These are phyloP conservation scores for Onthophagus sagittarius DNA, from an alignment of 2,888 invertebrate genomes.

Conservation along the genomic window DNA sequence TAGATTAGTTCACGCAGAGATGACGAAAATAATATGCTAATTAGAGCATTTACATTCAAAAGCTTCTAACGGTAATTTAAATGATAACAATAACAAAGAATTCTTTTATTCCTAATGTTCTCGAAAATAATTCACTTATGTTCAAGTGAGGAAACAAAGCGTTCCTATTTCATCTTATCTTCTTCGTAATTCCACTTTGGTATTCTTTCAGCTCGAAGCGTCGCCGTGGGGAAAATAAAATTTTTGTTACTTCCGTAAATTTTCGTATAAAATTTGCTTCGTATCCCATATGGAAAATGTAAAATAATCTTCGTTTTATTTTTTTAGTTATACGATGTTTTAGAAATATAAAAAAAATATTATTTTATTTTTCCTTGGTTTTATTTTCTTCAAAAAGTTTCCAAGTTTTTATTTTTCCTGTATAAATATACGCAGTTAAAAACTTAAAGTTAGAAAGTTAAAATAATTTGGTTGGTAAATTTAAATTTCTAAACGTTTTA, in stretches of 20 bases:
- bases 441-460: too few relatives aligned
- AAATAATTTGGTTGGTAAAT: too few relatives aligned
- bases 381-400: too few relatives aligned
- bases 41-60: background rate
- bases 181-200: background rate
- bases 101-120: background rate
- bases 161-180: background rate
- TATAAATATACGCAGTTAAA: too few relatives aligned
- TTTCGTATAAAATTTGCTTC: background rate
- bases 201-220: background rate
- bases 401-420: too few relatives aligned
- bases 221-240: background rate
- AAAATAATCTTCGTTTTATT: background rate
- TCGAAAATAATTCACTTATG: too few relatives aligned
- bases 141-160: too few relatives aligned
- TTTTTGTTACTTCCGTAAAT: background rate
- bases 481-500: too few relatives aligned
- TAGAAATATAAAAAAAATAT: background rate
- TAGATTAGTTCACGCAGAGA: background rate
- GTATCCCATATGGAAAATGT: background rate
- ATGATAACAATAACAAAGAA: background rate
- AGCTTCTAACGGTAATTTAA: background rate
- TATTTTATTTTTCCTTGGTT: too few relatives aligned
- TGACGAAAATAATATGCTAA: background rate
- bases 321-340: background rate